Conservation (phyloP, 2,888 invertebrate genomes). For the Loripinus fragilis region DNA sequence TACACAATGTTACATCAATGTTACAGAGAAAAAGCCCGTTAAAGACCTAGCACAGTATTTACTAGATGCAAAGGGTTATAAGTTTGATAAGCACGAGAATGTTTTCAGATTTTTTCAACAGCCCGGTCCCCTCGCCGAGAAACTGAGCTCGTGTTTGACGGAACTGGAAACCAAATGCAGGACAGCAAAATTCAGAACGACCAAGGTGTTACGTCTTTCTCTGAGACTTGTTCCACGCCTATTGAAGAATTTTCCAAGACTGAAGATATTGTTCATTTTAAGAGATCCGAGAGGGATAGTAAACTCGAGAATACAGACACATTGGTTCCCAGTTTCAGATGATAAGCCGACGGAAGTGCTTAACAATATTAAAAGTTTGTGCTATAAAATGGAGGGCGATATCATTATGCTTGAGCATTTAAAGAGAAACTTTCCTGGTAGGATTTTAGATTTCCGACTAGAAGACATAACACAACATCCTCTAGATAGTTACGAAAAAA, state of each 20-base stretch:
- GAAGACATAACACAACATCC: background rate
- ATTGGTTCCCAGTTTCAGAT: background rate
- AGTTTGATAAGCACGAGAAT: background rate
- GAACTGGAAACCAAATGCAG: background rate
- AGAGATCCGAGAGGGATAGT: slow-evolving; percentile 61
- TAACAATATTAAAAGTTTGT: slow-evolving; percentile 1
- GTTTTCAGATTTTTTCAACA: background rate
- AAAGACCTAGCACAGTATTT: background rate
- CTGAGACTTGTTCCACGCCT: slow-evolving; percentile 16
- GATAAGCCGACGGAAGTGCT: background rate
- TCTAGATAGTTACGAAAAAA: background rate
- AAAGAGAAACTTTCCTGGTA: background rate
- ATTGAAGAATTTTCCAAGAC: slow-evolving; percentile 33
- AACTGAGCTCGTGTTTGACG: background rate
- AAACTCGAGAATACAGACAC: slow-evolving; percentile 38
- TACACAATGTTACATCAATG: background rate
- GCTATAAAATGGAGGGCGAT: background rate
- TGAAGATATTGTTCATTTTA: slow-evolving; percentile 56
- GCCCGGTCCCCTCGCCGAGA: background rate
- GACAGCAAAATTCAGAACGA: background rate
- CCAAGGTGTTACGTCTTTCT: background rate
- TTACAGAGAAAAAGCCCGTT: background rate
- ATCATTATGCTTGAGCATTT: background rate
- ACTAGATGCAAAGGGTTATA: background rate
- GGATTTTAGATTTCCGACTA: background rate